Evolutionary conservation across 2,113 vertebrate species (phyloP).

Genomic region (Hemiprocne comata): DNA sequence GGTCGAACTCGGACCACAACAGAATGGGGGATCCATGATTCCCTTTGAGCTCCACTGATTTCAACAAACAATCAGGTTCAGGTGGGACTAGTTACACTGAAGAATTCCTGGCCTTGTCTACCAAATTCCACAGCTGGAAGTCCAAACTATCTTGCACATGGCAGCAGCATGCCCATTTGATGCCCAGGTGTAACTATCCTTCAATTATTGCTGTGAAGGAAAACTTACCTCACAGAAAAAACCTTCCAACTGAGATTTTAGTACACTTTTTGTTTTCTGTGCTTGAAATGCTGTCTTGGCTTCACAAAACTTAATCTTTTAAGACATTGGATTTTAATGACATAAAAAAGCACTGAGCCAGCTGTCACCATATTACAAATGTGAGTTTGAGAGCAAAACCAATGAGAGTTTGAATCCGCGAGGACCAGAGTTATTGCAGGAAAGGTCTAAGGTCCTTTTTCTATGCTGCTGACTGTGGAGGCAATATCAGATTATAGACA

Average conservation of each 20-base stretch:
- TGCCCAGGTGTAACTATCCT: background rate
- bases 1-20: too few species aligned
- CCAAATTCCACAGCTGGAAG: background rate
- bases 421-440: constrained; percentile 43
- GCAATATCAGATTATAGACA: background rate
- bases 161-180: background rate
- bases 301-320: constrained; percentile 18
- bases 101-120: background rate
- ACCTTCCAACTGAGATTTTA: background rate
- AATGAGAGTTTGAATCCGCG: constrained; percentile 40
- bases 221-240: background rate
- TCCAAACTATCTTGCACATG: background rate
- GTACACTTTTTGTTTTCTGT: background rate
- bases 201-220: background rate
- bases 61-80: background rate
- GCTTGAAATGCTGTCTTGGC: constrained; percentile 6
- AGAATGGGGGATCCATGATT: rapidly evolving
- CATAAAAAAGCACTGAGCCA: constrained; percentile 47
- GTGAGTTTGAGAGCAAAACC: constrained; percentile 56
- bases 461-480: background rate
- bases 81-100: background rate
- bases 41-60: background rate
- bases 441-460: constrained; percentile 57
- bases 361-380: constrained; percentile 62
- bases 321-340: constrained; percentile 60